A percentile compares a stretch with the other conserved stretches of the same genome.
phyloP scores from a whole-genome alignment of 2,797 vertebrate species.

The Pseudotriccus pelzelni region DNA sequence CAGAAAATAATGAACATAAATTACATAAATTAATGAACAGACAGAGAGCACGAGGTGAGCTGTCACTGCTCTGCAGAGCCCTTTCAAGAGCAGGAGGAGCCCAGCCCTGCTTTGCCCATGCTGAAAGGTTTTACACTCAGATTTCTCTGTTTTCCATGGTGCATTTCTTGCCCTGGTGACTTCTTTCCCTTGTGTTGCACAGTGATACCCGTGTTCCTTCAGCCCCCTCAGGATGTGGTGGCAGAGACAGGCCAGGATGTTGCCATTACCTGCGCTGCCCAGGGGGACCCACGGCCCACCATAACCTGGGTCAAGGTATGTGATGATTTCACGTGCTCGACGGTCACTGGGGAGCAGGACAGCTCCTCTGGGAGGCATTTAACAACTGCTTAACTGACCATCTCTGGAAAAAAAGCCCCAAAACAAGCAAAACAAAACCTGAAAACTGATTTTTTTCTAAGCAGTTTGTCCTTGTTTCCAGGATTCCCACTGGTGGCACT shows the following conservation, averaged over 20 bases:
- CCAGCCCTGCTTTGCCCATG: background rate
- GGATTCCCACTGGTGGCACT: background rate
- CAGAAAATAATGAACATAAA: background rate
- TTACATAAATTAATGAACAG: background rate
- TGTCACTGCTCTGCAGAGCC: background rate
- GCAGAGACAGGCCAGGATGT: slow-evolving; percentile 70
- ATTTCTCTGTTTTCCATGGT: background rate
- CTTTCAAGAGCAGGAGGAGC: background rate
- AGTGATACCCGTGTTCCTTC: slow-evolving; percentile 73
- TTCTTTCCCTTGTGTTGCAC: background rate
- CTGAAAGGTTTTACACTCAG: accelerated
- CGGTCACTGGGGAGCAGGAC: accelerated
- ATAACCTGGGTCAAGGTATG: slow-evolving; percentile 74
- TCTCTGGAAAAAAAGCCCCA: background rate
- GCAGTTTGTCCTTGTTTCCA: background rate
- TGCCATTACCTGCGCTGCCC: slow-evolving; percentile 53
- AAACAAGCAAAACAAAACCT: background rate
- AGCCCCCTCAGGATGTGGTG: slow-evolving; percentile 51
- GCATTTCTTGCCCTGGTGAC: background rate
- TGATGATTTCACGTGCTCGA: accelerated
- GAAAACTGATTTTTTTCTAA: background rate
- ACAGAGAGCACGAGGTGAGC: background rate
- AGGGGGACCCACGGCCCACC: slow-evolving; percentile 70
- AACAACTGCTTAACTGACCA: background rate
- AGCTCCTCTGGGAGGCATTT: background rate